Evolutionary conservation across 2,888 invertebrate genomes (phyloP).

Genomic region (Drosophila kuntzei): DNA sequence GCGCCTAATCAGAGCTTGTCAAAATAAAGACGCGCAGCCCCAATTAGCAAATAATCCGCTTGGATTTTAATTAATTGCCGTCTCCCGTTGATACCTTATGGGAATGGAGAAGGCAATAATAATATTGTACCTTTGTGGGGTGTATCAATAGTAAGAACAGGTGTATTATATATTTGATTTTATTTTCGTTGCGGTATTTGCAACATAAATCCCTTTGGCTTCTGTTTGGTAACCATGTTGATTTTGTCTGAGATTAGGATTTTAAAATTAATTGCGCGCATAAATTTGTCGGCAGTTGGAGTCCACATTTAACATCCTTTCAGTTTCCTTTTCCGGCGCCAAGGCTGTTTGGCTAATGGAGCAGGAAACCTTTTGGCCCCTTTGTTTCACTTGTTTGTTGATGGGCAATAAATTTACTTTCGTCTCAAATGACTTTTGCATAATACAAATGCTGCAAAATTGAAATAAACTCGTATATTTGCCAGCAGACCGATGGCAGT

Average conservation of each 20-base stretch:
- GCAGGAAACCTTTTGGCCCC: constrained; percentile 64
- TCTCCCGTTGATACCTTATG: not conserved
- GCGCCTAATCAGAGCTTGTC: constrained; percentile 50
- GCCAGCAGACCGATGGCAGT: not conserved
- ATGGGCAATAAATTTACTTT: constrained; percentile 70
- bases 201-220: constrained; percentile 29
- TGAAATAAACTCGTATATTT: constrained; percentile 4
- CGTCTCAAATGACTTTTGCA: constrained; percentile 72
- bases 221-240: constrained; percentile 40
- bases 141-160: constrained; percentile 36
- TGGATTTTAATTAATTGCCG: constrained; percentile 68
- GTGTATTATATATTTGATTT: constrained; percentile 31
- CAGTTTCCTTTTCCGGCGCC: constrained; percentile 44
- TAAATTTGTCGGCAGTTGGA: constrained; percentile 57
- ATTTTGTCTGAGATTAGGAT: constrained; percentile 71
- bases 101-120: not conserved
- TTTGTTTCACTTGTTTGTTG: constrained; percentile 30
- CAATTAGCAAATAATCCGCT: constrained; percentile 70
- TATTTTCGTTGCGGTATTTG: constrained; percentile 37
- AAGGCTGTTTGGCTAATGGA: constrained; percentile 57
- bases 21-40: constrained; percentile 23
- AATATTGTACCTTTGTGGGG: not conserved
- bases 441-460: constrained; percentile 62
- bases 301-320: constrained; percentile 44
- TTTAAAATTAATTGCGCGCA: constrained; percentile 80